Evolutionary conservation across 2,797 vertebrate species (phyloP), one percentile per base, ranked within the genome.

Genomic region (Acomys russatus): DNA sequence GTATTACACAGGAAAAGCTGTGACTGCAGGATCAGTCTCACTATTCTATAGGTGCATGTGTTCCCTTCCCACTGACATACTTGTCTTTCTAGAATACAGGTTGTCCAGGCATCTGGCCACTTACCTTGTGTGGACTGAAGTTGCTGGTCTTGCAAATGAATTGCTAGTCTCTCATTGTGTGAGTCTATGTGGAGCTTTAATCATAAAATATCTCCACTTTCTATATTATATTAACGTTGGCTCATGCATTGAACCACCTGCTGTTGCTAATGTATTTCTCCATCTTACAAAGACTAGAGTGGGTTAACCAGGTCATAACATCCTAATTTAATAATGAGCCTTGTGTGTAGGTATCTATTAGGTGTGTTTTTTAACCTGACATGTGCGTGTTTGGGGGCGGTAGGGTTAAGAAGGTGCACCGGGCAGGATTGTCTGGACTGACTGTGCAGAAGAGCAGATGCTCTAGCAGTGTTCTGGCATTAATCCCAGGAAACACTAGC

Each of bases 301-400:
- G 99, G 98, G 98, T 99, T 99, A 99, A 99, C 99, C 99, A 99
- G 99, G 99, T 99, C 99, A 99, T 99, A 99, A 99, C 99, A 99
- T 99, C 99, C 98, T 99, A 98, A 99, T 99, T 99, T 99, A 99
- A 99, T 99, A 99, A 99, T 99, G 98, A 99, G 99, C 99, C 99
- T 98, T 99, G 99, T 99, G 98, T 99, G 98, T 99, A 99, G 98
- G 98, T 98, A 98, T 97, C 98, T 98, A 98, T 98, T 98, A 98
- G 98, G 98, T 97, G 97, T 99, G 98, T 98, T 97, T 97, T 97
- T 85, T 54, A 95, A 97, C 87, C 92, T 96, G 96, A 95, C 88
- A 92, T 96, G 96, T 97, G 97, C 92, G 90, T 94, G 97, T 23
- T 25, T 56, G 51, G 59, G 86, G 80, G 95, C 44, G 93, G n/a